Conservation (phyloP, 2,113 vertebrate genomes). For the Austrofundulus limnaeus region DNA sequence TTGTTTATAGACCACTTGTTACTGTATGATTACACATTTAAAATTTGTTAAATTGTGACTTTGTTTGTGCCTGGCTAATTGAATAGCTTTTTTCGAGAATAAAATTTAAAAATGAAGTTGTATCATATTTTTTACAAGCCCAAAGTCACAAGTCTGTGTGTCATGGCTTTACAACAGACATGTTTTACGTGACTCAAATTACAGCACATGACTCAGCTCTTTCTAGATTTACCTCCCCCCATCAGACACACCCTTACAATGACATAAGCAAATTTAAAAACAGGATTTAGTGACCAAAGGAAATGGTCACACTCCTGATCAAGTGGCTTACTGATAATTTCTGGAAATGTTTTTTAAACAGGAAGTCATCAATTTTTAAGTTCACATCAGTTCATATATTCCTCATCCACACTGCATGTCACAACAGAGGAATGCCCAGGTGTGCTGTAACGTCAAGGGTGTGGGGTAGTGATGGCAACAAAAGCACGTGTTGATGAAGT, state of each 20-base stretch:
- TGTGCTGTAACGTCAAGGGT: background rate
- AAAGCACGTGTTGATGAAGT: background rate
- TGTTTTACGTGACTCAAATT: constrained; percentile 17
- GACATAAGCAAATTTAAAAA: constrained; percentile 2
- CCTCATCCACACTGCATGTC: too few species aligned
- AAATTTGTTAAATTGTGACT: too few species aligned
- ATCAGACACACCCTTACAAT: too few species aligned
- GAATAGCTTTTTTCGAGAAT: too few species aligned
- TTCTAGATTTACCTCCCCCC: background rate
- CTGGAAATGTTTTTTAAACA: background rate
- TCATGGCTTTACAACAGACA: background rate
- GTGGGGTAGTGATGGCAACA: background rate
- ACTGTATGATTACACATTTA: too few species aligned
- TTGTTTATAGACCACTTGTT: too few species aligned
- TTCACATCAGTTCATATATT: background rate
- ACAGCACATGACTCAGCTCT: constrained; percentile 23
- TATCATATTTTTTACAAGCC: too few species aligned
- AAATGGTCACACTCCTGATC: constrained; percentile 22
- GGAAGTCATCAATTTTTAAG: too few species aligned
- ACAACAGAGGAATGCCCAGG: background rate
- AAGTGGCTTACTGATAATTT: background rate
- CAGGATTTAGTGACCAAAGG: constrained; percentile 23
- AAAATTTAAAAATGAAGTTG: too few species aligned
- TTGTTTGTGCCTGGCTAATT: too few species aligned
- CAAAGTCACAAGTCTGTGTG: background rate